Percentiles rank a stretch among this genome's conserved stretches.
Conservation (phyloP, 2,888 invertebrate species). For the Parnassius mnemosyne region DNA sequence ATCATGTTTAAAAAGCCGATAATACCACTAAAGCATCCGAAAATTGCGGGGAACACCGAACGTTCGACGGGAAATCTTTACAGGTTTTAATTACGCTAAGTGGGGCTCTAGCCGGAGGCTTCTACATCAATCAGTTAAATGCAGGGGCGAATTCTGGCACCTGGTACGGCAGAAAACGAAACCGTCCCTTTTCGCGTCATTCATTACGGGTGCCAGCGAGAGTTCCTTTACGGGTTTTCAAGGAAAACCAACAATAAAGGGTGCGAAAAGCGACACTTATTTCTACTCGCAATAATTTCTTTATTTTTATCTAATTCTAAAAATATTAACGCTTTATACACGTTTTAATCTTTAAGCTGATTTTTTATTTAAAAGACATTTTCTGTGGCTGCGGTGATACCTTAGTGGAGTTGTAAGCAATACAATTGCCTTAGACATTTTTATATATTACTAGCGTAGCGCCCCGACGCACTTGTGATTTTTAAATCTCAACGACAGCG, state of each 20-base stretch:
- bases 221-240: neutral
- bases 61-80: constrained; percentile 59
- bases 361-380: too few relatives aligned
- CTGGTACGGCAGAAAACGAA: constrained; percentile 37
- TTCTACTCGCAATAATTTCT: neutral
- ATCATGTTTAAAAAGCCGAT: constrained; percentile 3
- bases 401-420: too few relatives aligned
- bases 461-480: too few relatives aligned
- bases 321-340: too few relatives aligned
- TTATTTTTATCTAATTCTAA: too few relatives aligned
- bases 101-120: constrained; percentile 45
- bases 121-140: constrained; percentile 70
- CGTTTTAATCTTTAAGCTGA: too few relatives aligned
- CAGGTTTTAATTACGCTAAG: constrained; percentile 75
- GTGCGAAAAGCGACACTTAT: neutral
- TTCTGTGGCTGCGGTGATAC: too few relatives aligned
- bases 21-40: constrained; percentile 40
- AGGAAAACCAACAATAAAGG: neutral
- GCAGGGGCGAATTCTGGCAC: constrained; percentile 38
- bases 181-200: constrained; percentile 45
- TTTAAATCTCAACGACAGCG: too few relatives aligned
- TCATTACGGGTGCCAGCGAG: constrained; percentile 41
- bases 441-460: too few relatives aligned
- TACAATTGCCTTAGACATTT: too few relatives aligned
- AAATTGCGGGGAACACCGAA: constrained; percentile 48